Base-by-base conservation (phyloP, 2,888 invertebrate species). In the Lumbricus terrestris region DNA sequence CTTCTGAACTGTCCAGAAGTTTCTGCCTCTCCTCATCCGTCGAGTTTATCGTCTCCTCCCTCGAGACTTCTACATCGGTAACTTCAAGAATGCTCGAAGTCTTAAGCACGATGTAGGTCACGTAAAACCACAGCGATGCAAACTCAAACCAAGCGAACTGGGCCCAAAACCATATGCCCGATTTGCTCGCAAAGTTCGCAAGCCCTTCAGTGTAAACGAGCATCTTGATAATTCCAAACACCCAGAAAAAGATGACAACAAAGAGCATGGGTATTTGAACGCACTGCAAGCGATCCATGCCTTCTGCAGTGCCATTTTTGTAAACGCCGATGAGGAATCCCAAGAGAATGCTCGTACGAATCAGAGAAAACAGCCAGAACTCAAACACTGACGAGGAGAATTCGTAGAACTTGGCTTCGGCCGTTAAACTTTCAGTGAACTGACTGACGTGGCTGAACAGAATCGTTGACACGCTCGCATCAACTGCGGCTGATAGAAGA, bases 221-320 rank as follows among this genome's bases (percentile, higher is more conserved):
- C 54, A 94, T 91, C 92, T 93, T 93, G 16, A 93, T 89, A 37
- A 93, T 91, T 34, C 92, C 92, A 91, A 92, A 93, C 89, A 93
- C 92, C 82, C 92, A 92, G 54, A 92, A 90, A 16, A 91, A 37
- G 6, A 85, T 89, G 20, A 88, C 88, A 23, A 91, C 16, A 20
- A 89, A 69, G 29, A 90, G 85, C 11, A 91, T 34, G 0, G 82
- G 47, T 23, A 85, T 18, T 29, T 88, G 83, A 29, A 47, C 54
- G 15, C 90, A 91, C 83, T 92, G 91, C 33, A 93, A 90, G 54
- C 93, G 90, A 23, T 37, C 33, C 34, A 92, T 89, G 23, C 92
- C 91, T 82, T 92, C 90, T 29, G 85, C 23, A n/a, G 91, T 83
- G 83, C 89, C 47, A 69, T 92, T 92, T 29, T 90, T 90, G 16